A percentile compares a stretch with the other conserved stretches of the same genome.
phyloP scores from a whole-genome alignment of 2,888 invertebrate genomes.

The Cacoxenus indagator region DNA sequence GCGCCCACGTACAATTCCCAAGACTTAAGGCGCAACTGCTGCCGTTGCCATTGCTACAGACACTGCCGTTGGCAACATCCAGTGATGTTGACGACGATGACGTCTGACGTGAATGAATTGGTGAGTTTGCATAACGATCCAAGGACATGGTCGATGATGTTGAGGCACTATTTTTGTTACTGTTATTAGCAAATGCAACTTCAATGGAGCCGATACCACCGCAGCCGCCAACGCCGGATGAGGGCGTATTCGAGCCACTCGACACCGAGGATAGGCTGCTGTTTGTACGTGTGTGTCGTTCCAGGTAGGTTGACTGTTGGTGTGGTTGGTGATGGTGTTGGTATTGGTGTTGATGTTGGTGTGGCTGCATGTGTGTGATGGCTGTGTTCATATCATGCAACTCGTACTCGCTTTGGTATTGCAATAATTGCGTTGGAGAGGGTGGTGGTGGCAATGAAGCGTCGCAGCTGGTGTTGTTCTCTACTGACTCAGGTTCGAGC shows the following conservation, averaged over 20 bases:
- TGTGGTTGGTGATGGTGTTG: conserved; percentile 34
- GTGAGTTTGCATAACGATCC: conserved; percentile 59
- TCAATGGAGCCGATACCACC: conserved; percentile 32
- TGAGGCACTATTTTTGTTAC: conserved; percentile 42
- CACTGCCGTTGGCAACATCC: conserved; percentile 38
- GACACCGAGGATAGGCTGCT: conserved; percentile 69
- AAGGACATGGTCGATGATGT: conserved; percentile 55
- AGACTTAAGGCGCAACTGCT: background rate
- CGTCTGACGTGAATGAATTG: conserved; percentile 64
- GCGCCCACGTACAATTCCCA: conserved; percentile 51
- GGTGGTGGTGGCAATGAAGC: conserved; percentile 68
- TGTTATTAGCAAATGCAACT: conserved; percentile 37
- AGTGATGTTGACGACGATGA: conserved; percentile 61
- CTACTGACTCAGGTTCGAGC: too few relatives aligned
- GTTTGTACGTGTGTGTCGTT: conserved; percentile 64
- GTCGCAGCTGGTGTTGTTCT: conserved; percentile 46
- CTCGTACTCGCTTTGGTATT: conserved; percentile 55
- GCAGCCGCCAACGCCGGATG: conserved; percentile 59
- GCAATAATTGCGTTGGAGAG: conserved; percentile 68
- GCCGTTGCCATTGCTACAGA: conserved; percentile 32
- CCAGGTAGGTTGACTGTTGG: conserved; percentile 31
- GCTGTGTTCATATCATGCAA: conserved; percentile 13
- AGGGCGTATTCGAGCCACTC: conserved; percentile 54
- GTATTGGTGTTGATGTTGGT: conserved; percentile 37
- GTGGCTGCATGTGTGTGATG: conserved; percentile 28